These are phyloP conservation scores for Sceloporus undulatus DNA, from an alignment of 2,113 vertebrate genomes.

Conservation along the genomic window DNA sequence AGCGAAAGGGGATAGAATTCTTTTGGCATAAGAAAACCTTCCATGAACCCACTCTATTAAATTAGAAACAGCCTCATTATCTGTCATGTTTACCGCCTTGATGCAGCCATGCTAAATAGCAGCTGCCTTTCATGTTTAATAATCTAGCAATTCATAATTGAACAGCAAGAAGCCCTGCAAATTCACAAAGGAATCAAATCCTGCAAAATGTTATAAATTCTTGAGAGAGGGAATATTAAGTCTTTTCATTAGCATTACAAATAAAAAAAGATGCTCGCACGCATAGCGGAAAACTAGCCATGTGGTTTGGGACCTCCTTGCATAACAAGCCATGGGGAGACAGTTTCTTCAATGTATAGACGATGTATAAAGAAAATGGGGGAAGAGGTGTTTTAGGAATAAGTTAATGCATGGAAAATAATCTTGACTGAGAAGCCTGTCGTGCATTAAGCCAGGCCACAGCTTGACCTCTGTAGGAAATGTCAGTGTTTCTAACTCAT, in stretches of 20 bases:
- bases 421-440: not conserved
- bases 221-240: not conserved
- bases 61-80: slow-evolving; percentile 65
- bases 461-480: not conserved
- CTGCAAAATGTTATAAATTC: slow-evolving; percentile 12
- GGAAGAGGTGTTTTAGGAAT: not conserved
- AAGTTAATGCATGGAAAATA: not conserved
- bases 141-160: slow-evolving; percentile 55
- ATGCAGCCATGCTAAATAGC: slow-evolving; percentile 59
- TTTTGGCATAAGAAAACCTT: slow-evolving; percentile 20
- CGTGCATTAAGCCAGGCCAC: not conserved
- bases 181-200: slow-evolving; percentile 44
- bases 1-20: not conserved
- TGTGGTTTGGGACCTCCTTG: not conserved
- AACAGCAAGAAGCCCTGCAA: slow-evolving; percentile 52
- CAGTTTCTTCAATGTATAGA: not conserved
- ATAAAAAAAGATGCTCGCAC: not conserved
- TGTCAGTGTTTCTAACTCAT: not conserved
- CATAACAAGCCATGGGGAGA: slow-evolving; percentile 8
- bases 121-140: slow-evolving; percentile 69
- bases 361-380: not conserved
- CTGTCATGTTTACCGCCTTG: slow-evolving; percentile 57
- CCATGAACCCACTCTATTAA: slow-evolving; percentile 27
- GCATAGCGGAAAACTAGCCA: slow-evolving; percentile 1
- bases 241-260: slow-evolving; percentile 32